Percentiles rank a stretch among this genome's conserved stretches.
Conservation (phyloP, 2,888 invertebrate species). For the Drosophila flavopinicola region DNA sequence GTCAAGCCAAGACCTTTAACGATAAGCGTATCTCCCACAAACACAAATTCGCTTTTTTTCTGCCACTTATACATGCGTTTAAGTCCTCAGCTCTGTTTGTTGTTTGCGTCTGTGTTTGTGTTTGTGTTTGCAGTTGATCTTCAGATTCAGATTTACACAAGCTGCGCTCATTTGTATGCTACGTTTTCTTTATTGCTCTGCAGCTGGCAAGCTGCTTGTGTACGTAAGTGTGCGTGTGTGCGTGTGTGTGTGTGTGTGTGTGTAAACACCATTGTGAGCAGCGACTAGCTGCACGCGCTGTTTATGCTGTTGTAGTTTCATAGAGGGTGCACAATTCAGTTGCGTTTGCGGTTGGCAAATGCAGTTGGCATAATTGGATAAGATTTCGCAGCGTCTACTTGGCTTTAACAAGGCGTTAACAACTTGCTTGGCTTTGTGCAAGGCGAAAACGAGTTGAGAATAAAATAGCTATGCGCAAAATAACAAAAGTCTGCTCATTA, state of each 20-base stretch:
- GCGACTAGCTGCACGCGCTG: conserved; percentile 49
- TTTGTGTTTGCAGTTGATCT: conserved; percentile 60
- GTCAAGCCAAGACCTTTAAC: conserved; percentile 5
- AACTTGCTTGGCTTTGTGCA: not conserved
- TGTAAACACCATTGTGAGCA: conserved; percentile 23
- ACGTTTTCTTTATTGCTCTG: conserved; percentile 28
- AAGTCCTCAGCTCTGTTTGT: conserved; percentile 37
- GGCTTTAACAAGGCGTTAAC: not conserved
- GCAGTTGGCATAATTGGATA: conserved; percentile 52
- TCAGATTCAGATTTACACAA: conserved; percentile 50
- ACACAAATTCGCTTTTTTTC: not conserved
- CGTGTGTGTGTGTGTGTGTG: not conserved
- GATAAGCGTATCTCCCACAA: not conserved
- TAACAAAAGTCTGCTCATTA: not conserved
- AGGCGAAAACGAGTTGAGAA: not conserved
- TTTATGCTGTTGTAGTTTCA: conserved; percentile 47
- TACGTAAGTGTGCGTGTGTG: not conserved
- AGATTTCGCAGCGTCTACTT: conserved; percentile 18
- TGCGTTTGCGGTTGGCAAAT: conserved; percentile 11
- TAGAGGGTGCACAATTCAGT: conserved; percentile 7
- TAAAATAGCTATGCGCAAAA: too few species aligned
- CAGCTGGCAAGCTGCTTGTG: conserved; percentile 6
- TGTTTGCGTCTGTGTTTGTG: too few species aligned
- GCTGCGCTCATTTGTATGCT: conserved; percentile 64
- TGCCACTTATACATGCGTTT: conserved; percentile 18